phyloP scores from a whole-genome alignment of 2,797 vertebrate genomes.

The Delichon dasypus region DNA sequence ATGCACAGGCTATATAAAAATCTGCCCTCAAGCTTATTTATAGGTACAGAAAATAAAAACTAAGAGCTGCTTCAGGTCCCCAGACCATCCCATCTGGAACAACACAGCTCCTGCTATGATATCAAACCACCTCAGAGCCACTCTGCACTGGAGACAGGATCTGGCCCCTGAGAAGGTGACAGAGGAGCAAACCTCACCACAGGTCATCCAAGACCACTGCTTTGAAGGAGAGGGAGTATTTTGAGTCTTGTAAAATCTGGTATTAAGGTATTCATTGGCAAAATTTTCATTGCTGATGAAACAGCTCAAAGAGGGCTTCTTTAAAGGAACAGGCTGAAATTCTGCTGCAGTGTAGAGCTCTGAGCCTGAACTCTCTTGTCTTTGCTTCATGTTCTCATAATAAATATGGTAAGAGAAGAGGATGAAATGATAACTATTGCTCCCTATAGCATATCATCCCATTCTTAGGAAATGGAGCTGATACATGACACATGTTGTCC shows the following conservation, averaged over 20 bases:
- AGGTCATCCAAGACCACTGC: background rate
- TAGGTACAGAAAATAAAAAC: background rate
- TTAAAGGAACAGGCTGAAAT: background rate
- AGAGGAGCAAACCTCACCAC: background rate
- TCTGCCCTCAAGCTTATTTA: background rate
- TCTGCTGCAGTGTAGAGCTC: background rate
- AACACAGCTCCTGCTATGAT: background rate
- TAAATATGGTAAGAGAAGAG: background rate
- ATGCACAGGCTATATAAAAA: background rate
- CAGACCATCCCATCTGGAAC: background rate
- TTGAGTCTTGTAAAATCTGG: background rate
- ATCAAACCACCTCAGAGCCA: background rate
- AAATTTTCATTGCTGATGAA: background rate
- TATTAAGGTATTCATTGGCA: background rate
- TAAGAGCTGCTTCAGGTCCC: background rate
- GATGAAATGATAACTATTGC: background rate
- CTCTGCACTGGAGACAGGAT: background rate
- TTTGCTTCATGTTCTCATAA: background rate
- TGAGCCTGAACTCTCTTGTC: background rate
- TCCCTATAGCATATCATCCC: constrained; percentile 14
- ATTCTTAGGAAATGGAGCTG: constrained; percentile 26
- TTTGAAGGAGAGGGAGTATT: background rate
- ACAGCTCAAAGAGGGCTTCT: background rate
- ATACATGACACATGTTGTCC: constrained; percentile 60
- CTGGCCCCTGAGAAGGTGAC: background rate